Evolutionary conservation across 2,888 invertebrate genomes (phyloP).

Genomic region (Perdita meconis): DNA sequence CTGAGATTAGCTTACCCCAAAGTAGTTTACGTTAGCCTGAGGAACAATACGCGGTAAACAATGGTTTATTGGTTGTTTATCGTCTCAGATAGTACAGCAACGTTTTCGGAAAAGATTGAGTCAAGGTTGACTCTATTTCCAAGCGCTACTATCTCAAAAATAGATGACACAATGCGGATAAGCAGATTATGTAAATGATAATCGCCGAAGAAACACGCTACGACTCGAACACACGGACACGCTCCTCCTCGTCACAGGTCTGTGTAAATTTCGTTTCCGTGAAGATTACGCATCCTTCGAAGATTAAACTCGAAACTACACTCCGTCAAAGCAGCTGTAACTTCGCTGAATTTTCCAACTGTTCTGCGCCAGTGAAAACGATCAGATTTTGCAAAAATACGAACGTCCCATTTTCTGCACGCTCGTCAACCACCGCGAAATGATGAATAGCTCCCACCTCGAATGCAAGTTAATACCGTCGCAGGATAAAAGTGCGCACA

Average conservation of each 20-base stretch:
- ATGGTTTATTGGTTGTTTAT: constrained; percentile 13
- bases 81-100: constrained; percentile 1
- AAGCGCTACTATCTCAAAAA: constrained; percentile 37
- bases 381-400: no score
- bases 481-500: neutral
- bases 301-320: neutral
- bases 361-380: no score
- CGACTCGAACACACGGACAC: neutral
- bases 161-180: constrained; percentile 43
- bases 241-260: neutral
- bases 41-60: neutral
- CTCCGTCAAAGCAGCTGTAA: neutral
- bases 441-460: neutral
- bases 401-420: neutral
- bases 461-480: neutral
- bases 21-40: neutral
- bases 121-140: constrained; percentile 53
- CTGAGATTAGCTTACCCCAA: neutral
- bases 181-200: constrained; percentile 67
- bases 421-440: neutral
- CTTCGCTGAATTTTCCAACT: no score
- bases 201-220: constrained; percentile 52
- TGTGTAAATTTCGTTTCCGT: neutral
- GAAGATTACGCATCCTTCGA: neutral
- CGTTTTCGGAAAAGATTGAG: constrained; percentile 29